Evolutionary conservation across 2,888 invertebrate genomes (phyloP), one percentile per base, ranked within the genome.

Genomic region (Phengaris alcon): DNA sequence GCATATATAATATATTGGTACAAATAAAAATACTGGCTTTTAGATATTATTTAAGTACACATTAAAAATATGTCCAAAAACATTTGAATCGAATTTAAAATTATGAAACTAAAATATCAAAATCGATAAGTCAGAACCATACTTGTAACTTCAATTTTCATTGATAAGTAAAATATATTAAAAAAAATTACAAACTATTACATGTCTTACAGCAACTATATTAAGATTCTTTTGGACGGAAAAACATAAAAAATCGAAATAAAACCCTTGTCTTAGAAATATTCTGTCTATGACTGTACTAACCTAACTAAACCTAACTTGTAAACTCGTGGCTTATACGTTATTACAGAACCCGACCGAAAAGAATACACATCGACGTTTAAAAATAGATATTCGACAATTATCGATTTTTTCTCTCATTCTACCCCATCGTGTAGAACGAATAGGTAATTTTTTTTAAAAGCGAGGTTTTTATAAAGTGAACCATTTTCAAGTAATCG

Each of bases 141-240:
- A 48, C 48, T 69, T n/a, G 48, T 48, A 48, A 69, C 22, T 0
- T 22, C 22, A 22, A 22, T 22, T 48, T 48, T 69, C 48, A 69
- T 48, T 46, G 10, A 48, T 76, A 74, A 77, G 48, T 55, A 73
- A 73, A 22, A 76, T 57, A 76, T 44, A 74, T 75, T 75, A 73
- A 68, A 74, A 74, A 74, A 76, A 70, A 76, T 68, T 48, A 72
- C 51, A 73, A 76, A 74, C 68, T 22, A 69, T 75, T 76, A 64
- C 76, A 69, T 69, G 54, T 72, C 72, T 54, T 72, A 72, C 52
- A 72, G 48, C 70, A 72, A 54, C 35, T 72, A 54, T 52, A 35
- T 54, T 72, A 72, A 54, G 52, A 78, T 74, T 78, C 73, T 82
- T 89, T 87, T 91, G 91, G 91, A 91, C 91, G 91, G 91, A 90